A percentile compares a stretch with the other conserved stretches of the same genome.
Evolutionary conservation across 2,888 invertebrate genomes (phyloP).

Genomic region (Macrophya alboannulata): DNA sequence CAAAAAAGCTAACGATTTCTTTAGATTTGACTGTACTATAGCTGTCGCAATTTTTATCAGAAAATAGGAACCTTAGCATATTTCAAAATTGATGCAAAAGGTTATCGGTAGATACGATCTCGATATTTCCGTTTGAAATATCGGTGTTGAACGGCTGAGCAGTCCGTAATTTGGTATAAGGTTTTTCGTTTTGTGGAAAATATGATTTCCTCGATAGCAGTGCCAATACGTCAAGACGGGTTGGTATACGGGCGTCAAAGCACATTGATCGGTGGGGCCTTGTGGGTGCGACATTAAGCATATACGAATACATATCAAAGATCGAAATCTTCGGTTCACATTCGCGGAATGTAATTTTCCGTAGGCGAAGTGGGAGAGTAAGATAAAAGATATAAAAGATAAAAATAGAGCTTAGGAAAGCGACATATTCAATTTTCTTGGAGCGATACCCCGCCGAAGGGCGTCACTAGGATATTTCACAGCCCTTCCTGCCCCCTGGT

Average conservation of each 20-base stretch:
- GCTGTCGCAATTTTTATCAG: background rate
- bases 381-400: slow-evolving; percentile 44
- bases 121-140: slow-evolving; percentile 27
- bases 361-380: slow-evolving; percentile 21
- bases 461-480: background rate
- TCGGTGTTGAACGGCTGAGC: slow-evolving; percentile 3
- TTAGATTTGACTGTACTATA: too few relatives aligned
- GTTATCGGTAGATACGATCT: background rate
- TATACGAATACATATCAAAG: slow-evolving; percentile 33
- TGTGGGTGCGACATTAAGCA: slow-evolving; percentile 26
- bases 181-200: slow-evolving; percentile 16
- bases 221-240: slow-evolving; percentile 18
- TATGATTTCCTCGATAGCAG: slow-evolving; percentile 28
- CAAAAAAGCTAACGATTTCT: too few relatives aligned
- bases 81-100: background rate
- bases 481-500: slow-evolving; percentile 16
- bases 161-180: slow-evolving; percentile 32
- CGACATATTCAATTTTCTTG: slow-evolving; percentile 38
- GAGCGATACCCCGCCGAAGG: slow-evolving; percentile 32
- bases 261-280: slow-evolving; percentile 27
- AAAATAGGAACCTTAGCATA: background rate
- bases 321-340: slow-evolving; percentile 45
- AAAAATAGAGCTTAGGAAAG: slow-evolving; percentile 45
- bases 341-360: slow-evolving; percentile 43
- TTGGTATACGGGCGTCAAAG: slow-evolving; percentile 28